These are phyloP conservation scores for Hydropsyche betteni DNA, from an alignment of 2,888 invertebrate species.

Conservation along the genomic window DNA sequence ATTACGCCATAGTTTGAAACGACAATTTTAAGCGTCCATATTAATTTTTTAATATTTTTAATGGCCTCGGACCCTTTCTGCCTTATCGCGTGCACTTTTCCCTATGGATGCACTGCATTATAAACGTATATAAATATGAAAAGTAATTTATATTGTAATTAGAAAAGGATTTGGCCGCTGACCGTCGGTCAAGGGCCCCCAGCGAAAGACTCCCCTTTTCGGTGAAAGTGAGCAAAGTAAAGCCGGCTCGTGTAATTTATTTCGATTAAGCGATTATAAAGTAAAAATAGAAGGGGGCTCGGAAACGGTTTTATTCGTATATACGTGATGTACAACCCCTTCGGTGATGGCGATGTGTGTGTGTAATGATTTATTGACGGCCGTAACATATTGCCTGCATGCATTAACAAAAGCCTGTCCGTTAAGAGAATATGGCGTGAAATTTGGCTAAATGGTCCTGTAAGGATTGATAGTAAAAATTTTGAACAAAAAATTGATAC, in stretches of 20 bases:
- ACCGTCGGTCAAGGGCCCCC: slow-evolving; percentile 45
- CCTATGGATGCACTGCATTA: not conserved
- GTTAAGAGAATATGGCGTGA: slow-evolving; percentile 19
- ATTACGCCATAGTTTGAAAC: no score
- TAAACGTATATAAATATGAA: slow-evolving; percentile 41
- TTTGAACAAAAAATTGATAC: no score
- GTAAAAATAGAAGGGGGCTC: slow-evolving; percentile 47
- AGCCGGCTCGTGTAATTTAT: slow-evolving; percentile 46
- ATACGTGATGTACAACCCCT: slow-evolving; percentile 37
- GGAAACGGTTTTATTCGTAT: slow-evolving; percentile 34
- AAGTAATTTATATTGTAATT: slow-evolving; percentile 52
- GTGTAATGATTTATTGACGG: slow-evolving; percentile 45
- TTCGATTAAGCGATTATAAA: slow-evolving; percentile 52
- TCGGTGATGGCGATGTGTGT: slow-evolving; percentile 43
- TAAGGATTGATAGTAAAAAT: no score
- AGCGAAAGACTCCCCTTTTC: slow-evolving; percentile 17
- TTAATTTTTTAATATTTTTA: slow-evolving; percentile 5
- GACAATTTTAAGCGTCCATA: no score
- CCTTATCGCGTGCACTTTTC: slow-evolving; percentile 13
- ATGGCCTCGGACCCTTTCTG: not conserved
- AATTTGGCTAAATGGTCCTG: slow-evolving; percentile 7
- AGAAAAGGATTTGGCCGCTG: slow-evolving; percentile 51
- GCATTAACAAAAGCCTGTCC: slow-evolving; percentile 22
- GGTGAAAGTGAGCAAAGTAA: slow-evolving; percentile 1
- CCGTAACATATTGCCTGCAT: slow-evolving; percentile 44